Evolutionary conservation across 2,888 invertebrate species (phyloP).

Genomic region (Drosophila pseudotakahashii): DNA sequence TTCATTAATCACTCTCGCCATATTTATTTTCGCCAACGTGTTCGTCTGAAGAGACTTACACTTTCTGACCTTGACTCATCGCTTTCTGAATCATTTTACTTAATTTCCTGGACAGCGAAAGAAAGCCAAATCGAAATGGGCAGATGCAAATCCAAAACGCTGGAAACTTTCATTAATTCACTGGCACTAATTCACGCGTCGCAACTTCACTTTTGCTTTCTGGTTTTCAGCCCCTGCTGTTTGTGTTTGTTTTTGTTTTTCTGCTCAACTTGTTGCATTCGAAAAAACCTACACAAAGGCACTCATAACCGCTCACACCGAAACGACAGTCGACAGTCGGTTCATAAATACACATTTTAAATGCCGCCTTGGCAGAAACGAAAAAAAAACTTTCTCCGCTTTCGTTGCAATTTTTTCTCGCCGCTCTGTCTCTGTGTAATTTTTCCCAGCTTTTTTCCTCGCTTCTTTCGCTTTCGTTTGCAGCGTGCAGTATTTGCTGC

Average conservation of each 20-base stretch:
- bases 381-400: conserved; percentile 77
- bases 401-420: conserved; percentile 71
- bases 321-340: conserved; percentile 34
- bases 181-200: conserved; percentile 63
- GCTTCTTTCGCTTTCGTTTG: conserved; percentile 36
- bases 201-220: conserved; percentile 73
- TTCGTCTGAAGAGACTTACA: conserved; percentile 28
- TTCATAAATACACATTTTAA: conserved; percentile 76
- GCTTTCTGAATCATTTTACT: conserved; percentile 11
- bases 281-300: conserved; percentile 9
- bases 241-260: conserved; percentile 14
- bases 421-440: conserved; percentile 24
- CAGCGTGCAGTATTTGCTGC: conserved; percentile 27
- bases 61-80: conserved; percentile 42
- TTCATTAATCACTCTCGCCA: background rate
- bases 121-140: conserved; percentile 26
- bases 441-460: conserved; percentile 25
- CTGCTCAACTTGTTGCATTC: conserved; percentile 8
- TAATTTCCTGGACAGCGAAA: conserved; percentile 23
- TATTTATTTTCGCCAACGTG: conserved; percentile 3
- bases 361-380: conserved; percentile 75
- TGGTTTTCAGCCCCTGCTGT: conserved; percentile 16
- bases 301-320: conserved; percentile 26
- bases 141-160: conserved; percentile 31
- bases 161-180: conserved; percentile 74